A percentile compares a stretch with the other conserved stretches of the same genome.
Conservation (phyloP, 1,140 invertebrate genomes). For the Melitaea cinxia region DNA sequence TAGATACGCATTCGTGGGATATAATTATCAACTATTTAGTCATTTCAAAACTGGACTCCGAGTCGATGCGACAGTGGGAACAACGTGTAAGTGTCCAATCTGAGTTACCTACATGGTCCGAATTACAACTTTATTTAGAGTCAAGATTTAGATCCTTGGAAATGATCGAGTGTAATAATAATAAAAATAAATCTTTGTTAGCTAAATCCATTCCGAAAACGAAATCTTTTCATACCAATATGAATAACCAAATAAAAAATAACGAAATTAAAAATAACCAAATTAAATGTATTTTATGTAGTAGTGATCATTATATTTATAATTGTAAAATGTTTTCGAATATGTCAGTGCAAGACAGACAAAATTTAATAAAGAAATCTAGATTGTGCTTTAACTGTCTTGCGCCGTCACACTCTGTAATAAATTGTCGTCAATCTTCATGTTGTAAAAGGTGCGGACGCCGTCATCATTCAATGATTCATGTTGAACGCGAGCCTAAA, state of each 20-base stretch:
- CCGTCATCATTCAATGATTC: slow-evolving; percentile 7
- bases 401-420: slow-evolving; percentile 38
- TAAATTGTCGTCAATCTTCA: slow-evolving; percentile 24
- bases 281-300: slow-evolving; percentile 36
- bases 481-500: slow-evolving; percentile 4
- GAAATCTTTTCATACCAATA: too few species aligned
- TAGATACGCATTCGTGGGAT: slow-evolving; percentile 25
- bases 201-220: too few species aligned
- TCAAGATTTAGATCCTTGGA: slow-evolving; percentile 32
- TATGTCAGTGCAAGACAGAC: slow-evolving; percentile 31
- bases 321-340: slow-evolving; percentile 42
- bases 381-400: slow-evolving; percentile 51
- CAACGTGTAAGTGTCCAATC: slow-evolving; percentile 6
- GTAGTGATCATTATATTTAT: slow-evolving; percentile 38
- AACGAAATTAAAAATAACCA: background rate
- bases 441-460: slow-evolving; percentile 6
- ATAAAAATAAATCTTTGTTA: too few species aligned
- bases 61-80: slow-evolving; percentile 42
- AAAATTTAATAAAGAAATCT: slow-evolving; percentile 38
- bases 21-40: slow-evolving; percentile 38
- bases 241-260: too few species aligned
- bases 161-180: too few species aligned
- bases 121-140: slow-evolving; percentile 40
- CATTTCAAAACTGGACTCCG: slow-evolving; percentile 40
- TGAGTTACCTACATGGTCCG: slow-evolving; percentile 34